Base-by-base conservation (phyloP, 2,113 vertebrate genomes). In the Dendropsophus ebraccatus region DNA sequence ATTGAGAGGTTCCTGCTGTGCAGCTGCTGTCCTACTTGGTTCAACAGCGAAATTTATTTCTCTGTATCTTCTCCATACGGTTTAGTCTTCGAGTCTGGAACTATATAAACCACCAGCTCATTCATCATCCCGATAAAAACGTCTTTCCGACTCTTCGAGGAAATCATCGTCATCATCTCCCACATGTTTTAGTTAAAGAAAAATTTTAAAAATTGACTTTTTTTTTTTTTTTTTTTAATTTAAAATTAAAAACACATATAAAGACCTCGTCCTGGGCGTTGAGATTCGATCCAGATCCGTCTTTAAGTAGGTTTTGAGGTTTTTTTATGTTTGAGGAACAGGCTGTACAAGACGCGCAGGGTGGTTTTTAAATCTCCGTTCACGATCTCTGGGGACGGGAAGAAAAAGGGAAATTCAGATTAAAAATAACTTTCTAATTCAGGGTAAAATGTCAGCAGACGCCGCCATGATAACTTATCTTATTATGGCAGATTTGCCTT, bases 251-350 rank as follows among this genome's bases (percentile, higher is more conserved):
- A 17, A 77, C 1, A 56, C 8, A 79, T n/a, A 25, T 9, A 49
- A 45, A 21, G 21, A 45, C 62, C n/a, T 56, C 54, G n/a, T 77
- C 25, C 16, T 19, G 28, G 75, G 28, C 50, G 4, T 35, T 8
- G 50, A n/a, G 21, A 25, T 14, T 80, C 35, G 2, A 21, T 60
- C 21, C 54, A 23, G 62, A 60, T 60, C 37, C 25, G 23, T 67
- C 45, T 75, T 84, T 17, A 49, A 3, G 82, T n/a, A 58, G 25
- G n/a, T 72, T 58, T 79, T 35, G 70, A 84, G 54, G 91, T 93
- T 84, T 82, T 67, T 89, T 94, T 94, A 91, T 98, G 93, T 88
- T 92, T 97, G 89, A 88, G 92, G 83, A 97, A 97, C 58, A 99
- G 90, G 80, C 94, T 88, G 35, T 97, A 96, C 16, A 99, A 93